Conservation (phyloP, 2,113 vertebrate genomes). For the Tauraco erythrolophus region DNA sequence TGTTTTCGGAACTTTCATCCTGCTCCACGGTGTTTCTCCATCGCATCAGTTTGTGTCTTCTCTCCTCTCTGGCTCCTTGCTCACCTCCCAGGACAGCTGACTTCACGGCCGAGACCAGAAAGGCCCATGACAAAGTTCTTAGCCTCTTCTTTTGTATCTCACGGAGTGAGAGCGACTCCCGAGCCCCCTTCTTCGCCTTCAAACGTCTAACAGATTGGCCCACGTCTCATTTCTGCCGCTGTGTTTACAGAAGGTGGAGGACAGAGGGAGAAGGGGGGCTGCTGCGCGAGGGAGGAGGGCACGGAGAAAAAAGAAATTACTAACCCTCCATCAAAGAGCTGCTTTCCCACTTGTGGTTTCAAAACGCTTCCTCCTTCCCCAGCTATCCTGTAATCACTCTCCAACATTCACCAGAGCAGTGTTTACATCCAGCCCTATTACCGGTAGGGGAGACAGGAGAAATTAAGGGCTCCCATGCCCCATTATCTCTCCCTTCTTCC, state of each 20-base stretch:
- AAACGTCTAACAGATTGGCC: conserved; percentile 68
- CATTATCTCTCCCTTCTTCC: conserved; percentile 68
- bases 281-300: not conserved
- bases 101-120: conserved; percentile 44
- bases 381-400: conserved; percentile 76
- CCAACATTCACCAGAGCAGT: conserved; percentile 67
- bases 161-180: not conserved
- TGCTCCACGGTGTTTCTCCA: not conserved
- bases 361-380: conserved; percentile 69
- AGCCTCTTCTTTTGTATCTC: conserved; percentile 45
- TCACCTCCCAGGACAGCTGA: not conserved
- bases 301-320: not conserved
- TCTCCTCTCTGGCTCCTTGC: not conserved
- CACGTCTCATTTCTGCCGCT: conserved; percentile 59
- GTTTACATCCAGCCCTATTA: conserved; percentile 83
- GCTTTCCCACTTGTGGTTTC: conserved; percentile 76
- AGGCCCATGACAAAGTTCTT: conserved; percentile 33
- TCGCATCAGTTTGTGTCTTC: not conserved
- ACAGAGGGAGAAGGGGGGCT: not conserved
- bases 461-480: conserved; percentile 74
- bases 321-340: conserved; percentile 76
- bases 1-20: not conserved
- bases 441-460: conserved; percentile 72
- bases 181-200: conserved; percentile 69
- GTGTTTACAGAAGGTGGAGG: conserved; percentile 76